Percentiles rank a stretch among this genome's conserved stretches.
These are phyloP conservation scores for Phrixothrix hirtus DNA, from an alignment of 2,888 invertebrate genomes.

Conservation along the genomic window DNA sequence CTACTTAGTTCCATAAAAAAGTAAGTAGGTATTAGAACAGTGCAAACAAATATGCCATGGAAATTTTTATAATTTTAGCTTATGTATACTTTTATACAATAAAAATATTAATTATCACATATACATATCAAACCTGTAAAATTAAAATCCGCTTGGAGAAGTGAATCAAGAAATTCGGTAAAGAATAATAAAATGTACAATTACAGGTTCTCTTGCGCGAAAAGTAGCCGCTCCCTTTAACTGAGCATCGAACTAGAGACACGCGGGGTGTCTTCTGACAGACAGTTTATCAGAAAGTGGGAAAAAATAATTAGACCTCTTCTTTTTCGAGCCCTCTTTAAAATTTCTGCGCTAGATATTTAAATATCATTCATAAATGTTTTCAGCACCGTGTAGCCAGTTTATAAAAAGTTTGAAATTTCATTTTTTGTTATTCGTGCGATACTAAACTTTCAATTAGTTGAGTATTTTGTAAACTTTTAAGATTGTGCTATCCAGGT, in stretches of 20 bases:
- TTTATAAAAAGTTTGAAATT: constrained; percentile 8
- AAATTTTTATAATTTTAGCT: no score
- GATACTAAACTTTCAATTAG: no score
- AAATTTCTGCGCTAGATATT: constrained; percentile 25
- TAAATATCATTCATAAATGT: constrained; percentile 23
- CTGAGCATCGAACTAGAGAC: constrained; percentile 18
- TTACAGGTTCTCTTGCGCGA: no score
- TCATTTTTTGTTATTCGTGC: no score
- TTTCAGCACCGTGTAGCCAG: constrained; percentile 5
- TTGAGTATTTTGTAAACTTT: no score
- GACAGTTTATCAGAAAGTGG: constrained; percentile 51
- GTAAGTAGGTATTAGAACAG: no score
- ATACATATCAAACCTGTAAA: background rate
- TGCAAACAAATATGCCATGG: no score
- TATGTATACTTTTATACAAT: no score
- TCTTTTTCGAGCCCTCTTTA: constrained; percentile 36
- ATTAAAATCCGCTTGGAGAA: background rate
- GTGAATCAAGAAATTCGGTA: background rate
- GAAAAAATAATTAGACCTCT: constrained; percentile 53
- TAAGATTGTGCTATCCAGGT: no score
- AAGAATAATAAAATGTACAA: no score
- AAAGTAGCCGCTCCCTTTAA: constrained; percentile 18
- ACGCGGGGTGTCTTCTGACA: constrained; percentile 46
- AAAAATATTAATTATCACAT: background rate
- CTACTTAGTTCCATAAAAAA: no score